phyloP scores from a whole-genome alignment of 2,888 invertebrate species.

The Acronicta alni region DNA sequence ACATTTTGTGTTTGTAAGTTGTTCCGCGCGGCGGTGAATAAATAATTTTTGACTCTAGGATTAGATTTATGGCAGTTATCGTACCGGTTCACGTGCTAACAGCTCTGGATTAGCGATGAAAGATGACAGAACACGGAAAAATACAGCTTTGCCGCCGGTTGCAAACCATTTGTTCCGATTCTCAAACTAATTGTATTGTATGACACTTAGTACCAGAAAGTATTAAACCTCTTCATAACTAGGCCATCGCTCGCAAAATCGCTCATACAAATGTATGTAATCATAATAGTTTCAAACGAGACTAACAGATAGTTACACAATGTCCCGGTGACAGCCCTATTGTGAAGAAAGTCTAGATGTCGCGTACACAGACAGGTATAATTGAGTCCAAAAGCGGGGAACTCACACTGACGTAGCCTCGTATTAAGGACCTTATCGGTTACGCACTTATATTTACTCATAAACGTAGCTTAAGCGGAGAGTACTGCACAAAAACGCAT shows the following conservation, averaged over 20 bases:
- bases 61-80: constrained; percentile 54
- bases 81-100: constrained; percentile 32
- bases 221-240: constrained; percentile 2
- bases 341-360: constrained; percentile 61
- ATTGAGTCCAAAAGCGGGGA: constrained; percentile 67
- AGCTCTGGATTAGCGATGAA: constrained; percentile 22
- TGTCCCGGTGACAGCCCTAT: constrained; percentile 52
- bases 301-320: constrained; percentile 27
- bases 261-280: constrained; percentile 26
- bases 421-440: constrained; percentile 76
- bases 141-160: constrained; percentile 4
- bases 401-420: constrained; percentile 55
- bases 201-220: neutral
- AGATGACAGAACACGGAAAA: constrained; percentile 21
- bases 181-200: constrained; percentile 11
- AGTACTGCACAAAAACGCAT: constrained; percentile 88
- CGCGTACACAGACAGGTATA: constrained; percentile 61
- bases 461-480: constrained; percentile 80
- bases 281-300: constrained; percentile 24
- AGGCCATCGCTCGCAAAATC: constrained; percentile 11
- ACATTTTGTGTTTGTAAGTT: constrained; percentile 50
- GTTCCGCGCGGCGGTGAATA: constrained; percentile 49
- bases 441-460: constrained; percentile 86
- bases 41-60: constrained; percentile 51
- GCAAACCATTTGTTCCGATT: constrained; percentile 14